Evolutionary conservation across 2,113 vertebrate genomes (phyloP).

Genomic region (Pangasianodon hypophthalmus): DNA sequence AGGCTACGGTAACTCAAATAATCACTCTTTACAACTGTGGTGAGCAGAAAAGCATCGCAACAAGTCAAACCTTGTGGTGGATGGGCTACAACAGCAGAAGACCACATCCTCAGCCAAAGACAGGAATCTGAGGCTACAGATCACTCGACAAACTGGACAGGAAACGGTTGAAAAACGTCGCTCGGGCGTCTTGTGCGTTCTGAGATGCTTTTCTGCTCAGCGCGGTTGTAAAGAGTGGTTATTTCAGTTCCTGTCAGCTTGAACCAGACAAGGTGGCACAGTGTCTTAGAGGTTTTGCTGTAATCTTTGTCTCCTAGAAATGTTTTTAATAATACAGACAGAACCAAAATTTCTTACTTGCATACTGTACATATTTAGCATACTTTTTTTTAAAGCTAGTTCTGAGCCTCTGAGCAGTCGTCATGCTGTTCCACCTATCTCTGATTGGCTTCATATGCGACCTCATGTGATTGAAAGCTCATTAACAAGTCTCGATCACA

Average conservation of each 20-base stretch:
- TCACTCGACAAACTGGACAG: not conserved
- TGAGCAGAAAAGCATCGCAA: not conserved
- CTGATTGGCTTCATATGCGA: not conserved
- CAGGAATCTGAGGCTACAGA: not conserved
- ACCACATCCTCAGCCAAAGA: no score
- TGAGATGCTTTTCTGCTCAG: not conserved
- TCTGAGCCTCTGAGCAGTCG: no score
- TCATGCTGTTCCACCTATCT: not conserved
- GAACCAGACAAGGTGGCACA: not conserved
- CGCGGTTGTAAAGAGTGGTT: not conserved
- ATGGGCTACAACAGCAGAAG: not conserved
- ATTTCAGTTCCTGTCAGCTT: not conserved
- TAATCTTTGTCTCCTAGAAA: not conserved
- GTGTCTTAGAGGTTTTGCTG: not conserved
- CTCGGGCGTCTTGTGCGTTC: not conserved
- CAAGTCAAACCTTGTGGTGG: not conserved
- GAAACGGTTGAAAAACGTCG: not conserved
- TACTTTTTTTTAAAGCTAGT: no score
- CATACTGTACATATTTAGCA: no score
- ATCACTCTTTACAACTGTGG: not conserved
- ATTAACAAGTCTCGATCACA: not conserved
- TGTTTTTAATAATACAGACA: not conserved
- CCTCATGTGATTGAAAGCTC: not conserved
- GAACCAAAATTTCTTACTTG: no score
- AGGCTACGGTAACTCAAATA: not conserved